Conservation (phyloP, 2,888 invertebrate genomes). For the Catocala sponsa region DNA sequence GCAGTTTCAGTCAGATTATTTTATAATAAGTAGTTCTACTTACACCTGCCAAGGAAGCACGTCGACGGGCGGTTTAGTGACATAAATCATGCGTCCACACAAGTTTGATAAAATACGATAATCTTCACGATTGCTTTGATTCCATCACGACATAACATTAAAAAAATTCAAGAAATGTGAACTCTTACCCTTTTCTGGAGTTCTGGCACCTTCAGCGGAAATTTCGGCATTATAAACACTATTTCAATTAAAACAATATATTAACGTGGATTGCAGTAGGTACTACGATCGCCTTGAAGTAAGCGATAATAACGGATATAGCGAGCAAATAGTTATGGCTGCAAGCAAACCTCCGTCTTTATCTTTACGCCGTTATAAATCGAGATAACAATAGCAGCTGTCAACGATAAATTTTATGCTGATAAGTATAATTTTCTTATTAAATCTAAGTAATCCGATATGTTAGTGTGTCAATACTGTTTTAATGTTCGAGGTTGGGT, state of each 20-base stretch:
- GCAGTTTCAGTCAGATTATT: no score
- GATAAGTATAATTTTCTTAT: conserved; percentile 40
- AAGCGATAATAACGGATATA: conserved; percentile 56
- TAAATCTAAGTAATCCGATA: conserved; percentile 19
- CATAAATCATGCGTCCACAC: neutral
- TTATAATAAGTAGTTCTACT: no score
- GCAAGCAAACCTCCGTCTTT: conserved; percentile 33
- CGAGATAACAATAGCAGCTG: conserved; percentile 45
- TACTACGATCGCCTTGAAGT: conserved; percentile 65
- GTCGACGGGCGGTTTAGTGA: no score
- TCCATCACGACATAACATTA: neutral
- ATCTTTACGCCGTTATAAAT: conserved; percentile 48
- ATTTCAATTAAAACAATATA: conserved; percentile 26
- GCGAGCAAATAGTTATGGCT: conserved; percentile 41
- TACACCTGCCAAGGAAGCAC: no score
- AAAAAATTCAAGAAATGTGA: conserved; percentile 3
- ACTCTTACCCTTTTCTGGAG: conserved; percentile 66
- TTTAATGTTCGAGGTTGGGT: neutral
- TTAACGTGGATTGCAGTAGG: conserved; percentile 49
- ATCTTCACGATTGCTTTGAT: conserved; percentile 58
- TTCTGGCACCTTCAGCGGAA: conserved; percentile 60
- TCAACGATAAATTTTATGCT: conserved; percentile 42
- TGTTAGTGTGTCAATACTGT: conserved; percentile 10
- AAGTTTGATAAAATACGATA: conserved; percentile 20
- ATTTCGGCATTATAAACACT: conserved; percentile 43